Percentiles rank a stretch among this genome's conserved stretches.
These are phyloP conservation scores for Spheniscus humboldti DNA, from an alignment of 2,797 vertebrate genomes.

Conservation along the genomic window DNA sequence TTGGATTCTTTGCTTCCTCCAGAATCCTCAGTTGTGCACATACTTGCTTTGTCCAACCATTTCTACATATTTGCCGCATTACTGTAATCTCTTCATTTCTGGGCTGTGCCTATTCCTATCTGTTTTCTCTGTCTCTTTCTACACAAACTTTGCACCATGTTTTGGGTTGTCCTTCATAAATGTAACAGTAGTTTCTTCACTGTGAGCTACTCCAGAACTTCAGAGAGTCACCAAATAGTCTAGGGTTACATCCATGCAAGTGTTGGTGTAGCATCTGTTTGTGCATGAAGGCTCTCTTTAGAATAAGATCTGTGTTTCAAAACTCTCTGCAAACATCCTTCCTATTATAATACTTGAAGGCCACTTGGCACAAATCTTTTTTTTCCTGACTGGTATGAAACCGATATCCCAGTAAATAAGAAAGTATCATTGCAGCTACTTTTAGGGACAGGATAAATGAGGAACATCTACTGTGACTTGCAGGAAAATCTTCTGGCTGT, in stretches of 20 bases:
- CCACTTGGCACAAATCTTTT: neutral
- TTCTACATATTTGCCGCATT: neutral
- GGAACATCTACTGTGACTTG: neutral
- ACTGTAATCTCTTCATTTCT: neutral
- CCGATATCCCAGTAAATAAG: neutral
- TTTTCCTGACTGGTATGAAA: neutral
- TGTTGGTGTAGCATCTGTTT: neutral
- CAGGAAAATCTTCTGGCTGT: neutral
- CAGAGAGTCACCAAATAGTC: neutral
- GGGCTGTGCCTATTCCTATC: neutral
- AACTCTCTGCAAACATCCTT: neutral
- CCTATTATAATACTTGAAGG: neutral
- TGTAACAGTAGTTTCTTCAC: neutral
- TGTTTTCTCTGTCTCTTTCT: neutral
- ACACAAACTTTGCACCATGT: neutral
- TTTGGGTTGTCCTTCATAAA: neutral
- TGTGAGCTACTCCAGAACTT: neutral
- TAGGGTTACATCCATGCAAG: neutral
- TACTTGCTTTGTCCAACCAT: neutral
- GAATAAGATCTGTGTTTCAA: neutral
- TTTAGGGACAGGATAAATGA: neutral
- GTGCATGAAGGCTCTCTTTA: neutral
- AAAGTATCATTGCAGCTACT: neutral
- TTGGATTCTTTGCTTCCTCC: neutral
- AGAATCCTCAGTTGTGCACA: neutral